Conservation (phyloP, 2,113 vertebrate species). For the Oncorhynchus clarkii region DNA sequence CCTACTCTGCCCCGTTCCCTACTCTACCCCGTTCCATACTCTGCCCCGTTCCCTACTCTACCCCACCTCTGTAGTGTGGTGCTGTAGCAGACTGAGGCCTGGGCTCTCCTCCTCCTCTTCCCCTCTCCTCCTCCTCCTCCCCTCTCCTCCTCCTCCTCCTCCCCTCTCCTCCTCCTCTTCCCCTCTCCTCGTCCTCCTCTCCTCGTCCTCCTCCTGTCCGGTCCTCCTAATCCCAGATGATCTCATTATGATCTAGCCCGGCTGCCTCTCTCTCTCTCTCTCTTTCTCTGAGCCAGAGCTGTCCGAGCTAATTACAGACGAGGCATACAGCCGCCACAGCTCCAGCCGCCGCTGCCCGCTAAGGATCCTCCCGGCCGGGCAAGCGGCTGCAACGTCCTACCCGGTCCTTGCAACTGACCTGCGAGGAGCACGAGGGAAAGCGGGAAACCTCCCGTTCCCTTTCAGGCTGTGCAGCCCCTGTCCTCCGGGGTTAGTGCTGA, state of each 20-base stretch:
- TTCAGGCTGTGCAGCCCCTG: constrained; percentile 81
- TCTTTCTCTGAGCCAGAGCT: constrained; percentile 93
- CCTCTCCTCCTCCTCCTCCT: constrained; percentile 38
- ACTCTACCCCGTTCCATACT: constrained; percentile 78
- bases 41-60: constrained; percentile 89
- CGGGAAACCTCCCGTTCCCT: constrained; percentile 79
- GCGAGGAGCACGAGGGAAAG: constrained; percentile 80
- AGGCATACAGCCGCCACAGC: constrained; percentile 77
- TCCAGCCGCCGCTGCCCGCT: constrained; percentile 87
- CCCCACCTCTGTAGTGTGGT: too few relatives aligned
- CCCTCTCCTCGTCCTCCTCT: constrained; percentile 13
- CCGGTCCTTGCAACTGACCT: constrained; percentile 87
- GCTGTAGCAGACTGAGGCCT: background rate
- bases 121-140: constrained; percentile 49
- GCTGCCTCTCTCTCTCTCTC: constrained; percentile 79
- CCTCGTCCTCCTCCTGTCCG: constrained; percentile 84
- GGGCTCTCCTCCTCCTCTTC: constrained; percentile 53
- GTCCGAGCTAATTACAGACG: constrained; percentile 98
- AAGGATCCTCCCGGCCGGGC: constrained; percentile 81
- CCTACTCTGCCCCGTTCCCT: too few relatives aligned
- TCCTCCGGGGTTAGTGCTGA: constrained; percentile 90
- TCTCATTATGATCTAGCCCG: constrained; percentile 99
- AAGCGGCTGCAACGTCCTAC: constrained; percentile 20
- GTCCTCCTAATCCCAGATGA: constrained; percentile 99
- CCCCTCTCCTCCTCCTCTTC: constrained; percentile 26